These are phyloP conservation scores for Stenodema calcarata DNA, from an alignment of 2,888 invertebrate genomes.

Conservation along the genomic window DNA sequence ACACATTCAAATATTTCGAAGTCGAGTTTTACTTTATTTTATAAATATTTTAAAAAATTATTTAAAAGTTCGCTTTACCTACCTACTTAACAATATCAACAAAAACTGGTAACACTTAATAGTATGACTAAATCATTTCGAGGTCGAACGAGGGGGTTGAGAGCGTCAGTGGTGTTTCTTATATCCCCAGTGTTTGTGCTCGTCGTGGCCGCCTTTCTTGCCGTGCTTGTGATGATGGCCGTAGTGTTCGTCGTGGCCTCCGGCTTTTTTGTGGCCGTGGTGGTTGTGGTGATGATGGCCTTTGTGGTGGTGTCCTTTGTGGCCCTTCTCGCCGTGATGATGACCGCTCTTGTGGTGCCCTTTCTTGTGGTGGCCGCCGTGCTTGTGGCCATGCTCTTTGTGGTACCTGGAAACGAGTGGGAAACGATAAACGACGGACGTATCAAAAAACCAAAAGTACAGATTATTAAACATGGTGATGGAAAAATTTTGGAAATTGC, in stretches of 20 bases:
- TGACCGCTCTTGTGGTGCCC: constrained; percentile 80
- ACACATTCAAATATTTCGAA: no score
- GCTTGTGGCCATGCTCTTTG: constrained; percentile 80
- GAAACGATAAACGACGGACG: background rate
- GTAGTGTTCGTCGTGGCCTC: constrained; percentile 79
- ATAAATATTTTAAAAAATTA: background rate
- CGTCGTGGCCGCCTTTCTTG: constrained; percentile 80
- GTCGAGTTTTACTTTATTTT: background rate
- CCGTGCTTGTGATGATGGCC: constrained; percentile 76
- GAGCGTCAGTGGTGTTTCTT: constrained; percentile 61
- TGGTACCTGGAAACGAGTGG: constrained; percentile 65
- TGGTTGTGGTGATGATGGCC: constrained; percentile 81
- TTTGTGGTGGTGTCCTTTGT: constrained; percentile 81
- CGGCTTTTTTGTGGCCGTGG: constrained; percentile 79
- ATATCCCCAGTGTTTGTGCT: constrained; percentile 80
- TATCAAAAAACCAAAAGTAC: no score
- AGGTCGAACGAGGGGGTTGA: background rate
- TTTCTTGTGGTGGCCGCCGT: constrained; percentile 81
- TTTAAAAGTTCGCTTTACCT: background rate
- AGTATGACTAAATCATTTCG: background rate
- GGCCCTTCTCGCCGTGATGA: constrained; percentile 79
- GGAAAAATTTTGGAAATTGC: no score
- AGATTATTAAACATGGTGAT: no score
- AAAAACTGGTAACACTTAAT: background rate
- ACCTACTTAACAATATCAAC: background rate